These are phyloP conservation scores for Synergus itoensis DNA, from an alignment of 2,888 invertebrate species.

Conservation along the genomic window DNA sequence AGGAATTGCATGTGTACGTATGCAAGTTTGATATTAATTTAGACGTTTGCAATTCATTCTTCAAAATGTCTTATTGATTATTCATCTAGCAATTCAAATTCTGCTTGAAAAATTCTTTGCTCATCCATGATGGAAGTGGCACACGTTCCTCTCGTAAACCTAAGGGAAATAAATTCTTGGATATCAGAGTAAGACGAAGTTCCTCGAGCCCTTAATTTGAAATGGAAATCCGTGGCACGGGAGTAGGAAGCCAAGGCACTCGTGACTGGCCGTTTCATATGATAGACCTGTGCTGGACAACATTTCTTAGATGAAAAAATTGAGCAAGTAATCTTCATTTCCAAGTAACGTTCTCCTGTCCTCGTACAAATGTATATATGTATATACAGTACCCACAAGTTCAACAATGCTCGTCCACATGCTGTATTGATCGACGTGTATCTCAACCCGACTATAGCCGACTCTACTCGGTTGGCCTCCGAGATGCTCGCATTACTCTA, in stretches of 20 bases:
- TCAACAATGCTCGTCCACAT: conserved; percentile 55
- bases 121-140: neutral
- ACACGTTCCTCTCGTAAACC: neutral
- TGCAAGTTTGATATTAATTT: too few species aligned
- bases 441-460: conserved; percentile 55
- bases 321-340: conserved; percentile 7
- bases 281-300: neutral
- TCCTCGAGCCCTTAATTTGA: conserved; percentile 6
- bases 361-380: neutral
- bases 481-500: conserved; percentile 9
- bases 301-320: conserved; percentile 23
- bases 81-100: neutral
- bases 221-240: neutral
- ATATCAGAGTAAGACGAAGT: conserved; percentile 1
- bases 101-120: neutral
- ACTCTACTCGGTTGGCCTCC: conserved; percentile 44
- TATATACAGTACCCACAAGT: conserved; percentile 43
- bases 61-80: too few species aligned
- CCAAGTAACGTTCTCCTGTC: neutral
- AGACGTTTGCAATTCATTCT: too few species aligned
- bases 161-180: conserved; percentile 4
- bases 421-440: conserved; percentile 68
- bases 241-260: neutral
- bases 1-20: too few species aligned
- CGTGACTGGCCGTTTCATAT: neutral